A percentile compares a stretch with the other conserved stretches of the same genome.
Evolutionary conservation across 2,797 vertebrate genomes (phyloP).

Genomic region (Allobates femoralis): DNA sequence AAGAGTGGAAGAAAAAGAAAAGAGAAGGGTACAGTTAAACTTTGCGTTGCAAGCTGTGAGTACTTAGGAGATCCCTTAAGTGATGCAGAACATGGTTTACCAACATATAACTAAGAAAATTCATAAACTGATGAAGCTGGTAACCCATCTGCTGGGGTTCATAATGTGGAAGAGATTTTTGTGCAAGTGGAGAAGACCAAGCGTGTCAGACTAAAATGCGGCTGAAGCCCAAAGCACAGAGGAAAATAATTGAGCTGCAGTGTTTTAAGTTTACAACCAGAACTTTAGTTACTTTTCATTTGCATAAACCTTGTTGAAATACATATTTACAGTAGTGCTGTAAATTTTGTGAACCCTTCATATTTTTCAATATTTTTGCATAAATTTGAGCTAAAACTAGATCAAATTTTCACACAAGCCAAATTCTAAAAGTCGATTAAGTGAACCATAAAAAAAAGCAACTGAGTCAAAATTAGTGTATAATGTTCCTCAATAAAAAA

Average conservation of each 20-base stretch:
- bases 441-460: too few species aligned
- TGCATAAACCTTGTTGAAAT: conserved; percentile 19
- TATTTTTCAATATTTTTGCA: too few species aligned
- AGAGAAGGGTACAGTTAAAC: conserved; percentile 78
- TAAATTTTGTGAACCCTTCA: too few species aligned
- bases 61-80: conserved; percentile 36
- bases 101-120: neutral
- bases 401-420: too few species aligned
- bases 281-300: neutral
- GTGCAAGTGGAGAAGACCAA: neutral
- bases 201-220: conserved; percentile 37
- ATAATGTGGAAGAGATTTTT: neutral
- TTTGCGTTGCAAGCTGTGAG: conserved; percentile 58
- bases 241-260: neutral
- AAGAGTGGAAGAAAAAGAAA: conserved; percentile 42
- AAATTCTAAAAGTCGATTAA: too few species aligned
- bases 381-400: too few species aligned
- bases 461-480: too few species aligned
- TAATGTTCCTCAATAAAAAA: too few species aligned
- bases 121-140: neutral
- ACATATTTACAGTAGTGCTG: neutral
- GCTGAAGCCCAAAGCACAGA: conserved; percentile 37
- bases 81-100: conserved; percentile 56
- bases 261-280: neutral
- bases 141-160: conserved; percentile 47